Base-by-base conservation (phyloP, 2,797 vertebrate species). In the Alcedo quadribrachys region DNA sequence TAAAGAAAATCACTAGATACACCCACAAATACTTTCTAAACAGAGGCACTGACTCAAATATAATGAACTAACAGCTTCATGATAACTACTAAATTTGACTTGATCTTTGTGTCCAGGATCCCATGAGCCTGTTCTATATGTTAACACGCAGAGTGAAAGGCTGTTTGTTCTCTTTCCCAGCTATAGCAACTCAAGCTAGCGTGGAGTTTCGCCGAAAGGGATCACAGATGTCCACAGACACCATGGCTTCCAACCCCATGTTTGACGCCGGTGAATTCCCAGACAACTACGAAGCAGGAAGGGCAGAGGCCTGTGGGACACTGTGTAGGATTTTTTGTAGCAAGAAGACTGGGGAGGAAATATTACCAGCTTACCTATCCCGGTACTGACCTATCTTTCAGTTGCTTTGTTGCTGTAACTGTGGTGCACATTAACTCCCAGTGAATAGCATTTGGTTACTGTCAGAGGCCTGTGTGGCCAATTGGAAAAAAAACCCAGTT, bases 301-400 rank as follows among this genome's bases (percentile, higher is more conserved):
- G 98, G 97, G 99, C 99, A 9, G 99, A 99, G 97, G 99, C 99
- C 6, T 99, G 98, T 24, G 98, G 99, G 94, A 99, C 98, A 16
- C 98, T 99, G 55, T 99, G 98, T 96, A 98, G 98, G 94, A 99
- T 99, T 96, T 99, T 99, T 97, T 98, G 98, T 97, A 99, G 98
- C 97, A 99, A 99, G 98, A 99, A 99, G 97, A 99, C 98, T 22
- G 98, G 98, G 94, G 99, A 99, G 96, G 98, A 99, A 92, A 99
- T 99, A 92, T 97, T 99, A 33, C 98, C 98, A 67, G 98, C 98
- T 90, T 99, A 99, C 96, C 97, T 99, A 93, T 99, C 99, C 97
- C 99, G 99, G 99, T 99, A 98, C 97, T 97, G 89, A 96, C 90
- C 96, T 96, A 67, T 94, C 67, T 94, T 97, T 94, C 93, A 69